Evolutionary conservation across 2,797 vertebrate genomes (phyloP).

Genomic region (Otolemur crassicaudatus): DNA sequence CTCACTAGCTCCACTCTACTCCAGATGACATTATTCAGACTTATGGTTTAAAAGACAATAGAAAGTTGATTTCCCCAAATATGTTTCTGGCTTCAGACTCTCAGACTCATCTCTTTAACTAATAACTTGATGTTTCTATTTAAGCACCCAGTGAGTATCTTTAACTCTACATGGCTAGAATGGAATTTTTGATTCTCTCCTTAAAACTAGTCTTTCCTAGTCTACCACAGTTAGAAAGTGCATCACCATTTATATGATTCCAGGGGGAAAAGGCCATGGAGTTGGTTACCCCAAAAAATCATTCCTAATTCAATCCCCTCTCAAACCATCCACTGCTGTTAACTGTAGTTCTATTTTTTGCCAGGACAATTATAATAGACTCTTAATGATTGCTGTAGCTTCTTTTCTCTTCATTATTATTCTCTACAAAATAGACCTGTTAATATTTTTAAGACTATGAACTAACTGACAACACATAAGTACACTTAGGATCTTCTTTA

Average conservation of each 20-base stretch:
- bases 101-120: not conserved
- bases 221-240: fast-evolving
- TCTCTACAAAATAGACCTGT: not conserved
- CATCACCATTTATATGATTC: not conserved
- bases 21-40: not conserved
- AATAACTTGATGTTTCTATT: not conserved
- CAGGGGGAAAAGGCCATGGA: not conserved
- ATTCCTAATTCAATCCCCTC: not conserved
- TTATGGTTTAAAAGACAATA: not conserved
- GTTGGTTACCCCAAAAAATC: not conserved
- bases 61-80: not conserved
- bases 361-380: not conserved
- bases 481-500: not conserved
- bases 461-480: not conserved
- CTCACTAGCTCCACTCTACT: not conserved
- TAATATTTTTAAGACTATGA: not conserved
- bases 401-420: not conserved
- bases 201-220: not conserved
- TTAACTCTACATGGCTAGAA: not conserved
- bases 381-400: not conserved
- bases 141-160: not conserved
- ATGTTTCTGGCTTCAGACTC: not conserved
- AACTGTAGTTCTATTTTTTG: not conserved
- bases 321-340: not conserved
- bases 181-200: not conserved